Conservation (phyloP, 2,888 invertebrate species). For the Lathronympha strigana region DNA sequence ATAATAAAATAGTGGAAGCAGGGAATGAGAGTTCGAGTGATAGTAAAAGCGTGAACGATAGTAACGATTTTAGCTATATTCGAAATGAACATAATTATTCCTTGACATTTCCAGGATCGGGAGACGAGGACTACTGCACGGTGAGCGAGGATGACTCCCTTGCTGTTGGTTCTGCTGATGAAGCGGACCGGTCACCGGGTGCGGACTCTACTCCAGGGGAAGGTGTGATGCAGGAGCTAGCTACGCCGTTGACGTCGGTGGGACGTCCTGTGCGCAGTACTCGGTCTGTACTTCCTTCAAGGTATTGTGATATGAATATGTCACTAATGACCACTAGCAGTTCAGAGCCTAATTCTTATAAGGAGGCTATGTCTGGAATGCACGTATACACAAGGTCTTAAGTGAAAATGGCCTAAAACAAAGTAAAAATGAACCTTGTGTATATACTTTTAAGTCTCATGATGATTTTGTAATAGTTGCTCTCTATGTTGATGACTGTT, state of each 20-base stretch:
- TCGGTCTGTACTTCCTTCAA: slow-evolving; percentile 3
- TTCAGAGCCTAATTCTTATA: slow-evolving; percentile 11
- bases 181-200: slow-evolving; percentile 8
- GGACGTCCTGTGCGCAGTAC: slow-evolving; percentile 22
- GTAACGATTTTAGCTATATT: neutral
- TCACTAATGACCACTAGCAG: neutral
- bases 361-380: slow-evolving; percentile 15
- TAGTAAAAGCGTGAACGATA: neutral
- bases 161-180: neutral
- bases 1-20: too few relatives aligned
- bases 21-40: too few relatives aligned
- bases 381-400: too few relatives aligned
- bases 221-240: neutral
- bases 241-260: neutral
- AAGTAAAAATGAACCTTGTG: too few relatives aligned
- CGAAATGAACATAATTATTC: slow-evolving; percentile 8
- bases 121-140: slow-evolving; percentile 18
- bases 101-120: slow-evolving; percentile 2
- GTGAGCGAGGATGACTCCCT: slow-evolving; percentile 6
- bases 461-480: too few relatives aligned
- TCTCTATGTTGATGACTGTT: too few relatives aligned
- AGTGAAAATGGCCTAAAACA: too few relatives aligned
- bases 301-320: slow-evolving; percentile 8
- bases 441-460: too few relatives aligned
- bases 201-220: slow-evolving; percentile 12